Conservation (phyloP, 2,888 invertebrate genomes). For the Conomelus anceps region DNA sequence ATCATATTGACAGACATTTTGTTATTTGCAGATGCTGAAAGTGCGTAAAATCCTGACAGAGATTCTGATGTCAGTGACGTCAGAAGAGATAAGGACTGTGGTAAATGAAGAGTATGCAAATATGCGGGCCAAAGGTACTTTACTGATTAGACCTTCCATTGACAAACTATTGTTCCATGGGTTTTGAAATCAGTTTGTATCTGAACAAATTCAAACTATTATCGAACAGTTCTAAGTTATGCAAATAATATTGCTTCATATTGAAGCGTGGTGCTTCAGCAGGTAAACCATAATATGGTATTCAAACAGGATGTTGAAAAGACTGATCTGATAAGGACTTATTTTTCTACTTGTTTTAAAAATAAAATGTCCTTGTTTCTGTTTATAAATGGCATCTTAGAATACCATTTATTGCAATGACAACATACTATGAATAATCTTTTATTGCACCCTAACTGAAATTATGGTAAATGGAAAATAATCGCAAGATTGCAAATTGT, state of each 20-base stretch:
- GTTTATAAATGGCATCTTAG: neutral
- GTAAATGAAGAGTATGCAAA: slow-evolving; percentile 80
- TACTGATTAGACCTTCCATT: neutral
- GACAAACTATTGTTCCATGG: neutral
- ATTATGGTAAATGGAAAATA: neutral
- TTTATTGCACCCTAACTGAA: neutral
- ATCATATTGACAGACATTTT: slow-evolving; percentile 14
- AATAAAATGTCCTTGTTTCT: neutral
- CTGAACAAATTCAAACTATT: neutral
- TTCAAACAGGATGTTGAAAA: no score
- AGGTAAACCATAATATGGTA: neutral
- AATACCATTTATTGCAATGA: neutral
- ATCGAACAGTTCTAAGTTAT: neutral
- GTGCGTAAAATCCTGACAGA: slow-evolving; percentile 86
- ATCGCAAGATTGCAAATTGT: no score
- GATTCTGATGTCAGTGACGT: slow-evolving; percentile 89
- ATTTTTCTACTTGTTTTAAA: no score
- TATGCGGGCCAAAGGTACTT: slow-evolving; percentile 49
- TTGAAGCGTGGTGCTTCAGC: neutral
- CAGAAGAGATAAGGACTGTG: slow-evolving; percentile 76
- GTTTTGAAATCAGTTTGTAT: neutral
- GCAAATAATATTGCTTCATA: neutral
- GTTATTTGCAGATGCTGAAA: slow-evolving; percentile 65
- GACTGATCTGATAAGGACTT: neutral
- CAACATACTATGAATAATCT: neutral